Base-by-base conservation (phyloP, 2,113 vertebrate species). In the Vulpes lagopus region DNA sequence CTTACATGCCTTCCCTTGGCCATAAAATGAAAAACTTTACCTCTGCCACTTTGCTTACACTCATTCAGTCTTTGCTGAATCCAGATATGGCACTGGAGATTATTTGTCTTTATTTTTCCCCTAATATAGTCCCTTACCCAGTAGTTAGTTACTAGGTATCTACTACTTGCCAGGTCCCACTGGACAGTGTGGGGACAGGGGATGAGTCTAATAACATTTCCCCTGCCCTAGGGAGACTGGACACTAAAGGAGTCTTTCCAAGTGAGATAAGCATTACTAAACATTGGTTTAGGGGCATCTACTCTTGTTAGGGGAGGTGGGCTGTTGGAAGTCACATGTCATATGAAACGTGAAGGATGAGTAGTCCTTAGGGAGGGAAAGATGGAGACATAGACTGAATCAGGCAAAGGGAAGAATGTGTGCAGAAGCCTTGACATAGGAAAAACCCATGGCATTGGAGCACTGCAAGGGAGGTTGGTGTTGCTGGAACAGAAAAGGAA, bases 401-500 rank as follows among this genome's bases (percentile, higher is more conserved):
- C 14, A 0, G 25, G 22, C 57, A 69, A 69, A 78, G 65, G 30
- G 64, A 20, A 60, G 27, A n/a, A 23, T 2, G 3, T 25, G 3
- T 5, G 15, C 19, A 32, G 16, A 38, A 55, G 38, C n/a, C n/a
- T 2, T 0, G 0, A 23, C 55, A 8, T 0, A 57, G 27, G 23
- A 23, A 65, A 73, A n/a, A 86, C 16, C 55, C 11, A 0, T 22
- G 32, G 38, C 22, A 15, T 5, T 8, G 4, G 64, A 76, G 73
- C 27, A 19, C 49, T 5, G 0, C 3, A 9, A 83, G 38, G 25
- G 17, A 62, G 22, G 20, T 8, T 38, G 1, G 85, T 23, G 19
- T 23, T 23, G 22, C 78, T 32, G 1, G 30, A 49, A 2, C 23
- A 84, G 84, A 51, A 10, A 19, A 51, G 16, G 25, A 84, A 76